Evolutionary conservation across 2,797 vertebrate genomes (phyloP).

Genomic region (Sylvia borin): DNA sequence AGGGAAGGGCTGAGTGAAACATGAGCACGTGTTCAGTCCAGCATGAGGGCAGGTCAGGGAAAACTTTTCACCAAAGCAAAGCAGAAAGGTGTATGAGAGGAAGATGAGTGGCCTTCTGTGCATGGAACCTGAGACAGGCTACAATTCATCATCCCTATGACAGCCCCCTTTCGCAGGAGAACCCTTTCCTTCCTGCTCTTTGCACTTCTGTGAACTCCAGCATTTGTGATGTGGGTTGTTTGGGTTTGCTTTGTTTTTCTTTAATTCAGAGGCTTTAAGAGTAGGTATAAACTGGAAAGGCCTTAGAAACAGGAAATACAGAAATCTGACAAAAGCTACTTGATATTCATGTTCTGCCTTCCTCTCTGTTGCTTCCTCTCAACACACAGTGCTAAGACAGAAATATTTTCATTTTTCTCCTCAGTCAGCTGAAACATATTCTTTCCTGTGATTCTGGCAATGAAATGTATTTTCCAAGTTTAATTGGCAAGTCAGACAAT

Average conservation of each 20-base stretch:
- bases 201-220: background rate
- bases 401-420: conserved; percentile 30
- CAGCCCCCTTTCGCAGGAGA: background rate
- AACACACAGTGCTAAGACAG: background rate
- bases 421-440: conserved; percentile 17
- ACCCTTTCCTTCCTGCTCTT: background rate
- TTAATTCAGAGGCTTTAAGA: background rate
- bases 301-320: background rate
- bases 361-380: background rate
- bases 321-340: background rate
- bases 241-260: background rate
- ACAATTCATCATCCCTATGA: background rate
- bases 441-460: background rate
- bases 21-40: background rate
- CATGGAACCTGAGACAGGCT: background rate
- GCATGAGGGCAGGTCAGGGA: background rate
- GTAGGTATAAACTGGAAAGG: background rate
- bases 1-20: background rate
- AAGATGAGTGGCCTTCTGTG: background rate
- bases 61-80: background rate
- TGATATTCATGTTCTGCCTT: background rate
- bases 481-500: conserved; percentile 49
- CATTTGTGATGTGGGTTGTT: background rate
- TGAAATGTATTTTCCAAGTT: conserved; percentile 42
- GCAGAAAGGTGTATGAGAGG: background rate